phyloP scores from a whole-genome alignment of 2,797 vertebrate genomes.

The Gastrophryne carolinensis region DNA sequence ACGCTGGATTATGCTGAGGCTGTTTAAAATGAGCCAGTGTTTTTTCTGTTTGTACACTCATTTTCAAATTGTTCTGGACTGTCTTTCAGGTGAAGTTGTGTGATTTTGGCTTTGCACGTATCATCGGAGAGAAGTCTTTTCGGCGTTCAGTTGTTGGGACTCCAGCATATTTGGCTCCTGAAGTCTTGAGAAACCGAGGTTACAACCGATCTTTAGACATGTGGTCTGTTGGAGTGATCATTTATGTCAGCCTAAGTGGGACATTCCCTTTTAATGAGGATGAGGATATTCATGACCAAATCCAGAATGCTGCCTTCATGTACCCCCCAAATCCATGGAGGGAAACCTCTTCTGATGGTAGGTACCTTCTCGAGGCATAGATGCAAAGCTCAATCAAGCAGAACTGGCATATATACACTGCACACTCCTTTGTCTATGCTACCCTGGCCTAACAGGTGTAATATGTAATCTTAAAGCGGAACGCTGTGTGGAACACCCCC shows the following conservation, averaged over 20 bases:
- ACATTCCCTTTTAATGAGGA: conserved; percentile 97
- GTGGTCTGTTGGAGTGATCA: conserved; percentile 97
- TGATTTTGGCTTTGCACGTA: conserved; percentile 94
- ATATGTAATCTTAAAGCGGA: too few species aligned
- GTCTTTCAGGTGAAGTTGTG: conserved; percentile 88
- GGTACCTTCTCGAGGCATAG: not conserved
- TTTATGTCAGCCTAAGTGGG: conserved; percentile 94
- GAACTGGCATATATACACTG: not conserved
- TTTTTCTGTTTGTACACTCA: too few species aligned
- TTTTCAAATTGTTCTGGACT: not conserved
- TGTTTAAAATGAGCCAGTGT: too few species aligned
- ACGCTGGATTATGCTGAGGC: too few species aligned
- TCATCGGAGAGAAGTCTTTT: conserved; percentile 96
- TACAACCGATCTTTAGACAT: conserved; percentile 97
- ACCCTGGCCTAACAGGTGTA: too few species aligned
- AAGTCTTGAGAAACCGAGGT: conserved; percentile 92
- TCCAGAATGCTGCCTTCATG: conserved; percentile 98
- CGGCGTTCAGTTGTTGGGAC: conserved; percentile 93
- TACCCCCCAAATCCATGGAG: conserved; percentile 97
- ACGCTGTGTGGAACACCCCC: too few species aligned
- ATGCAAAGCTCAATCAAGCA: not conserved
- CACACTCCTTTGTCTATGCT: not conserved
- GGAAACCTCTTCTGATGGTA: conserved; percentile 90
- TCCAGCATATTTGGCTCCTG: conserved; percentile 91
- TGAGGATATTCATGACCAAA: conserved; percentile 96